These are phyloP conservation scores for Grapholita molesta DNA, from an alignment of 1,140 invertebrate genomes.

Conservation along the genomic window DNA sequence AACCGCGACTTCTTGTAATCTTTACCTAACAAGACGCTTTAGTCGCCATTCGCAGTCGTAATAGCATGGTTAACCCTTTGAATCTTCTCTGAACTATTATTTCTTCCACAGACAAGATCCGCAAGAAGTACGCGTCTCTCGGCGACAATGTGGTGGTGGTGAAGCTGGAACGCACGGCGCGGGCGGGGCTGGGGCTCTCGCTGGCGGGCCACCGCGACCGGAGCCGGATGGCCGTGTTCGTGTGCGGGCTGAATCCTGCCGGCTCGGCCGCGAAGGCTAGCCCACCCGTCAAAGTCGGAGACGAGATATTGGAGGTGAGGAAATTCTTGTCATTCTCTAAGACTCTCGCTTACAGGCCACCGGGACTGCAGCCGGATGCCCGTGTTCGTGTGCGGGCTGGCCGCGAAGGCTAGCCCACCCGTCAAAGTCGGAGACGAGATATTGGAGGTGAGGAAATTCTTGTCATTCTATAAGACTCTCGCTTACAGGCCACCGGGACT, in stretches of 20 bases:
- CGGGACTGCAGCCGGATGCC: constrained; percentile 96
- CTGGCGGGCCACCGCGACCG: constrained; percentile 96
- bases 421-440: constrained; percentile 97
- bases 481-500: constrained; percentile 95
- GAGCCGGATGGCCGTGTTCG: constrained; percentile 96
- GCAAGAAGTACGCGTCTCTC: constrained; percentile 92
- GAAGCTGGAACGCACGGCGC: constrained; percentile 82
- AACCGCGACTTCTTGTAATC: too few species aligned
- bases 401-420: constrained; percentile 83
- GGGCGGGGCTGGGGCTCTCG: constrained; percentile 90
- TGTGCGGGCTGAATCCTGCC: constrained; percentile 95
- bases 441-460: constrained; percentile 88
- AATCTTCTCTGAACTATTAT: not conserved
- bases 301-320: constrained; percentile 95
- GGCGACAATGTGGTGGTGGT: constrained; percentile 84
- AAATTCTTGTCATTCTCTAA: too few species aligned
- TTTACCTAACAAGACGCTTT: too few species aligned
- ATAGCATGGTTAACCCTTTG: too few species aligned
- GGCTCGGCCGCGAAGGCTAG: constrained; percentile 88
- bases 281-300: constrained; percentile 89
- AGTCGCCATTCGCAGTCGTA: too few species aligned
- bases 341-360: constrained; percentile 96
- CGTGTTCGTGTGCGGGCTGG: constrained; percentile 96
- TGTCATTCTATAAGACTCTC: constrained; percentile 96
- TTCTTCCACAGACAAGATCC: constrained; percentile 87